Percentiles rank a stretch among this genome's conserved stretches.
Evolutionary conservation across 2,113 vertebrate genomes (phyloP).

Genomic region (Bettongia penicillata): DNA sequence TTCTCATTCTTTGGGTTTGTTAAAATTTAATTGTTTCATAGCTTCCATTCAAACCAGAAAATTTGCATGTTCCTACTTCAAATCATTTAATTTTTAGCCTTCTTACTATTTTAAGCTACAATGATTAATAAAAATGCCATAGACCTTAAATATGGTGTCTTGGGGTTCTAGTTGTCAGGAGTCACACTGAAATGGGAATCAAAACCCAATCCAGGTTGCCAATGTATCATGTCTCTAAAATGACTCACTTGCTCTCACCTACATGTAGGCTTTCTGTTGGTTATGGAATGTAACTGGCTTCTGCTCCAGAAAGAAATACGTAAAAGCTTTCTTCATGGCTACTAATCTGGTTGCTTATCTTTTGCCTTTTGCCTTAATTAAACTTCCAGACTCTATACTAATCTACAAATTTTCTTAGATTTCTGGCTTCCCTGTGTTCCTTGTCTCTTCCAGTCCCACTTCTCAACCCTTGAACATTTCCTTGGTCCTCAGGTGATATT

Average conservation of each 20-base stretch:
- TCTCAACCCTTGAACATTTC: neutral
- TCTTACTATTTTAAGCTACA: neutral
- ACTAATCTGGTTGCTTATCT: neutral
- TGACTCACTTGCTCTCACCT: neutral
- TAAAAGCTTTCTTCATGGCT: neutral
- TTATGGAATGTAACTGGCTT: neutral
- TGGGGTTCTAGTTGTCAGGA: neutral
- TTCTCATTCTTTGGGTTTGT: neutral
- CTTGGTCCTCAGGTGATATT: neutral
- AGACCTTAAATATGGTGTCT: neutral
- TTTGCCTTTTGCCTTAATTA: neutral
- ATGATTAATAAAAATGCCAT: neutral
- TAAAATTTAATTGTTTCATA: neutral
- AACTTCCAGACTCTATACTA: neutral
- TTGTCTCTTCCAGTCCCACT: neutral
- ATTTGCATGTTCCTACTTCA: neutral
- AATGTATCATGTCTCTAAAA: neutral
- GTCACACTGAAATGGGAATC: neutral
- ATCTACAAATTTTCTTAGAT: neutral
- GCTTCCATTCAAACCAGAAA: neutral
- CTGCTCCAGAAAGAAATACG: neutral
- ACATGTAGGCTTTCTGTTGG: neutral
- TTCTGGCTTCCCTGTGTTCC: neutral
- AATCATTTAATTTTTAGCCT: neutral
- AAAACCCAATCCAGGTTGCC: neutral